phyloP scores from a whole-genome alignment of 1,140 invertebrate genomes.

The Agrypnia vestita region DNA sequence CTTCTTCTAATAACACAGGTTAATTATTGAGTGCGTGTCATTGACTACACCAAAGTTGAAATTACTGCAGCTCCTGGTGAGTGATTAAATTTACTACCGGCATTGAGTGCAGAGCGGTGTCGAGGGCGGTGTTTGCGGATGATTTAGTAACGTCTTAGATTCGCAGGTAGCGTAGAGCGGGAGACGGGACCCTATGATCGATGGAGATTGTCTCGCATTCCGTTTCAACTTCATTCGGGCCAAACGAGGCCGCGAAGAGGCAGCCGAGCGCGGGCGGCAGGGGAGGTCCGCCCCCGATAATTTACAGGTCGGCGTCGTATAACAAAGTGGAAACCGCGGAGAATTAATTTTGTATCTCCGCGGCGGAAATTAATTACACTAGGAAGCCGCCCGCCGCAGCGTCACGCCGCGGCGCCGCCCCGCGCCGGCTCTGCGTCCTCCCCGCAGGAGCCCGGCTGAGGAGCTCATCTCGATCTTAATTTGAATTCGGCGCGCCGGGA shows the following conservation, averaged over 20 bases:
- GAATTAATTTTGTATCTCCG: constrained; percentile 57
- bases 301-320: constrained; percentile 56
- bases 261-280: background rate
- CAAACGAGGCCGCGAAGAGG: background rate
- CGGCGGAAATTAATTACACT: constrained; percentile 56
- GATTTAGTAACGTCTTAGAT: no score
- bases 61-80: no score
- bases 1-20: no score
- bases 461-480: constrained; percentile 21
- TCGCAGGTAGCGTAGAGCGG: no score
- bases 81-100: no score
- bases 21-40: no score
- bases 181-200: no score
- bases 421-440: background rate
- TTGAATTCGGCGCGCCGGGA: constrained; percentile 17
- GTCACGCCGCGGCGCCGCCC: background rate
- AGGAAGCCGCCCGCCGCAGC: constrained; percentile 17
- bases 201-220: no score
- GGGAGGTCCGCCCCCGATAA: constrained; percentile 34
- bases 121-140: no score
- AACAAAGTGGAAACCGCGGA: constrained; percentile 54
- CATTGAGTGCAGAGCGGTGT: no score
- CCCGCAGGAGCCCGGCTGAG: background rate
- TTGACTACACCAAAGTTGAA: no score
- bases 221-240: no score